Evolutionary conservation across 2,113 vertebrate species (phyloP).

Genomic region (Orthochromis indermauri): DNA sequence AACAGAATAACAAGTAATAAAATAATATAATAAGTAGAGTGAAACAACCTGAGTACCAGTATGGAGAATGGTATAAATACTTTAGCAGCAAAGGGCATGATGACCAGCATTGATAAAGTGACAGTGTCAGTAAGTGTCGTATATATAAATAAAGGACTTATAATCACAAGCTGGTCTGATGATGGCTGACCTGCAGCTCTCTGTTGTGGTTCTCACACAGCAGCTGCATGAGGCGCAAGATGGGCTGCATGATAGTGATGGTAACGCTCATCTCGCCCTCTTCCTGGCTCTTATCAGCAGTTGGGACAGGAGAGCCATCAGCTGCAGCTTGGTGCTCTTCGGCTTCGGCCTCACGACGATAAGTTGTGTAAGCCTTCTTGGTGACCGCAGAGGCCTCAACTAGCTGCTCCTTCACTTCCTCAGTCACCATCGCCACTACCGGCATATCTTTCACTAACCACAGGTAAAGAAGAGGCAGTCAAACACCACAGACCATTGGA

Average conservation of each 20-base stretch:
- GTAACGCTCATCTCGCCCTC: conserved; percentile 95
- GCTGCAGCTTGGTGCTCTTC: conserved; percentile 82
- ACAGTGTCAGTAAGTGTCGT: background rate
- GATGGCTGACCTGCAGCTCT: conserved; percentile 82
- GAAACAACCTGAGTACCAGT: background rate
- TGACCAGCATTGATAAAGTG: background rate
- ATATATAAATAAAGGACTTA: background rate
- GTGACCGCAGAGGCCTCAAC: conserved; percentile 86
- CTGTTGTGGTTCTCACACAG: conserved; percentile 97
- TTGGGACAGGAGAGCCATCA: conserved; percentile 72
- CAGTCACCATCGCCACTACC: conserved; percentile 74
- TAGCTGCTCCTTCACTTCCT: conserved; percentile 91
- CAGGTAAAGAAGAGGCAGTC: background rate
- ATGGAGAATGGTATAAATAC: background rate
- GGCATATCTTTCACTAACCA: conserved; percentile 79
- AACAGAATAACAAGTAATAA: background rate
- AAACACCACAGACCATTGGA: background rate
- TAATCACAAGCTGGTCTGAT: background rate
- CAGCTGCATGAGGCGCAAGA: conserved; percentile 91
- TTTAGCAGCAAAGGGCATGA: background rate
- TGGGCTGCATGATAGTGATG: conserved; percentile 98
- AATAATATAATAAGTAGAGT: background rate
- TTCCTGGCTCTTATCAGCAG: conserved; percentile 82
- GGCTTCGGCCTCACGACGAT: conserved; percentile 83
- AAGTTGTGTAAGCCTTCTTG: conserved; percentile 84